Evolutionary conservation across 2,888 invertebrate genomes (phyloP).

Genomic region (Sisyra nigra): DNA sequence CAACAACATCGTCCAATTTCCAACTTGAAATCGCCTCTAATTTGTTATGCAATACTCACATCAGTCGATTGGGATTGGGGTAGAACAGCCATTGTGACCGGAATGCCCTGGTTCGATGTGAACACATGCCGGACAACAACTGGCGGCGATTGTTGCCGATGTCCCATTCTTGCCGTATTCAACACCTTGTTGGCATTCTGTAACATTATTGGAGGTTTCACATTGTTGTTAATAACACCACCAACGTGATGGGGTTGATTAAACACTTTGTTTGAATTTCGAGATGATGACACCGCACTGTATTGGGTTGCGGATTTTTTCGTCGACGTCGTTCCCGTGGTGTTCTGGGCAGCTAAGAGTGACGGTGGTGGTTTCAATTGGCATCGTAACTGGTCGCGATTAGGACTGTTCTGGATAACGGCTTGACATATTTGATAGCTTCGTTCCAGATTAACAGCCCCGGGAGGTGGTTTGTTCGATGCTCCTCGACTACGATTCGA

Average conservation of each 20-base stretch:
- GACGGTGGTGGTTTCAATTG: conserved; percentile 78
- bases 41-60: conserved; percentile 1
- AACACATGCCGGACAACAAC: conserved; percentile 46
- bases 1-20: neutral
- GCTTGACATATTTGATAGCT: conserved; percentile 91
- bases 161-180: conserved; percentile 24
- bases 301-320: conserved; percentile 26
- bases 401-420: conserved; percentile 87
- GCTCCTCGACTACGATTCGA: conserved; percentile 32
- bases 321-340: conserved; percentile 19
- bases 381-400: conserved; percentile 70
- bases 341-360: conserved; percentile 33
- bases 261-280: conserved; percentile 23
- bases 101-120: conserved; percentile 35
- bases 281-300: conserved; percentile 25
- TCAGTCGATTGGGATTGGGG: conserved; percentile 26
- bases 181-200: conserved; percentile 22
- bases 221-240: conserved; percentile 11
- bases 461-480: conserved; percentile 67
- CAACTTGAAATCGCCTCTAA: neutral
- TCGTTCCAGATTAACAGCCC: conserved; percentile 81
- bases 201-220: conserved; percentile 20
- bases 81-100: conserved; percentile 36
- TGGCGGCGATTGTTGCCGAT: conserved; percentile 40
- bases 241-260: conserved; percentile 25